Evolutionary conservation across 2,888 invertebrate genomes (phyloP), one percentile per base, ranked within the genome.

Genomic region (Thera obeliscata): DNA sequence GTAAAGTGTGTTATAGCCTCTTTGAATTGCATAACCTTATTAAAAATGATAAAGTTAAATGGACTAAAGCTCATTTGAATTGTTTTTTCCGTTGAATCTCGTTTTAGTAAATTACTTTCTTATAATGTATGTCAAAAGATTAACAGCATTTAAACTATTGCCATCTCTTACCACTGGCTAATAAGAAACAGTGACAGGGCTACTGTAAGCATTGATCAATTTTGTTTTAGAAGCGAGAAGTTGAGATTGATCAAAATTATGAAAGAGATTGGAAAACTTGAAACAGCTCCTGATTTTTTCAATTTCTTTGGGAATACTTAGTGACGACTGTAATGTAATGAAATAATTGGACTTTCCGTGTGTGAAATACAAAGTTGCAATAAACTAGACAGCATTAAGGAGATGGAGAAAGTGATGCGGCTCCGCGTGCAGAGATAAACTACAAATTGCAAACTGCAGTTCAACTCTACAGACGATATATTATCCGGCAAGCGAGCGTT

Each of bases 401-500:
- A 63, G 66, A 54, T 52, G 60, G 62, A 35, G 49, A 54, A 65
- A 66, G 66, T 63, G 22, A 22, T 22, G 58, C 8, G 41, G 61
- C 59, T 50, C 66, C 61, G 64, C 61, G 60, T 65, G 66, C 59
- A 68, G 65, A 69, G 69, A 67, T 64, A 64, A 68, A 64, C 68
- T 61, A 68, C 71, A 68, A 68, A 71, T 68, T 68, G 65, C 63
- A 62, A 65, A 60, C 60, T 61, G 65, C 63, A 67, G 58, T 75
- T 72, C 67, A 76, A 73, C 66, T 72, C 68, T 66, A 71, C 72
- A 64, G 61, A 71, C 72, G 75, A 79, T 83, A 79, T 79, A 74
- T 81, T 79, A 80, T 70, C 71, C 71, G 65, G 73, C 75, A 77
- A 79, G 79, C 80, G 79, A 81, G 74, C 75, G 81, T 71, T 80